Evolutionary conservation across 2,888 invertebrate species (phyloP).

Genomic region (Homarus gammarus): DNA sequence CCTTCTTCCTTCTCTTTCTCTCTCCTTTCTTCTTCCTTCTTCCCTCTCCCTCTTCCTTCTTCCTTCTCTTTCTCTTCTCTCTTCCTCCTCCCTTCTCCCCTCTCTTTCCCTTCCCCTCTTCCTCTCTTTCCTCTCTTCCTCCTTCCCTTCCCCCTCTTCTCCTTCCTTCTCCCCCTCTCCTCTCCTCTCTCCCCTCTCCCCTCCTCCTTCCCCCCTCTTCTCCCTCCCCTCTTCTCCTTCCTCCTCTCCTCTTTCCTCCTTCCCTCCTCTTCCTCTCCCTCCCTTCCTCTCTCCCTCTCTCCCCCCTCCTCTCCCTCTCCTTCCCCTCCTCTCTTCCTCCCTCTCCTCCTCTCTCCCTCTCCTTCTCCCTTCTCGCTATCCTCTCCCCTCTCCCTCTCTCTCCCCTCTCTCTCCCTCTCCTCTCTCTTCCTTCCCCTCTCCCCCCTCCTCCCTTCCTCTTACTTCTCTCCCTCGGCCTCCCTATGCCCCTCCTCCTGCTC

Average conservation of each 20-base stretch:
- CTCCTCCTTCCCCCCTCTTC: background rate
- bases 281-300: background rate
- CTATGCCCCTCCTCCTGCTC: background rate
- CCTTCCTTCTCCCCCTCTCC: background rate
- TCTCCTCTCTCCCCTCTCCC: background rate
- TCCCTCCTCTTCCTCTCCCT: too few species aligned
- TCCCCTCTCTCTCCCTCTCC: background rate
- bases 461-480: background rate
- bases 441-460: background rate
- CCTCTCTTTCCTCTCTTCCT: background rate
- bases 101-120: background rate
- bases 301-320: background rate
- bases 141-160: background rate
- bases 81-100: background rate
- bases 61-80: slow-evolving; percentile 1
- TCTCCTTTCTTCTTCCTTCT: slow-evolving; percentile 40
- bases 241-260: too few species aligned
- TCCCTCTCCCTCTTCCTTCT: slow-evolving; percentile 40
- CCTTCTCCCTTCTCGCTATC: too few species aligned
- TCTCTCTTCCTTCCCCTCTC: too few species aligned
- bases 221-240: too few species aligned
- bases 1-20: slow-evolving; percentile 11
- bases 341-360: background rate
- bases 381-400: background rate
- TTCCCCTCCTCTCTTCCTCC: background rate